Evolutionary conservation across 2,113 vertebrate genomes (phyloP), one percentile per base, ranked within the genome.

Genomic region (Trinectes maculatus): DNA sequence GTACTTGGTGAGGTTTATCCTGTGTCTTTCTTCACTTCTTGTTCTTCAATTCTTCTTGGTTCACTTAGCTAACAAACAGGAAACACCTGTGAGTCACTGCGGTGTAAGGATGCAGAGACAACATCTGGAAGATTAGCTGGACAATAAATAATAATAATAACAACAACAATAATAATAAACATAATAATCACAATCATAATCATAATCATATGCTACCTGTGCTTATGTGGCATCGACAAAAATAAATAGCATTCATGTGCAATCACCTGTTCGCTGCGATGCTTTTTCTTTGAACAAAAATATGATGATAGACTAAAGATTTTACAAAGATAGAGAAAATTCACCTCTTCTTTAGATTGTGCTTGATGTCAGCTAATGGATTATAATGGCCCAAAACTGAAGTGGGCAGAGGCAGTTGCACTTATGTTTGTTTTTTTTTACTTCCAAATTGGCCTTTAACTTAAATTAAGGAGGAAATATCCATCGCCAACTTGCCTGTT

Each of bases 21-120:
- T 16, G 42, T 44, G 48, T 71, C 26, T 78, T 67, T 67, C 37
- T 40, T 19, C 46, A 67, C 44, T 67, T 73, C 33, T n/a, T n/a
- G n/a, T n/a, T n/a, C n/a, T n/a, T n/a, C n/a, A n/a, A n/a, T 85
- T 71, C 47, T 43, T 74, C 16, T 59, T 68, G 28, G 25, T 80
- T 74, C 61, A 18, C 59, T 58, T 22, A 65, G 64, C 76, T 74
- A 66, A 51, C 51, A 74, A 59, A 80, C 40, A 74, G 51, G 48
- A 74, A 79, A 56, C 15, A 0, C 52, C 34, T 43, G 29, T 44
- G n/a, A n/a, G 21, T 29, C 54, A 72, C 60, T 36, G 56, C n/a
- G 42, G 24, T 18, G 33, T 34, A 19, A 31, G 43, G 57, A 64
- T 48, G 61, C 33, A 76, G 6, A 34, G 26, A 22, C 18, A 1